These are phyloP conservation scores for Pangasius macronema DNA, from an alignment of 2,797 vertebrate genomes.

Conservation along the genomic window DNA sequence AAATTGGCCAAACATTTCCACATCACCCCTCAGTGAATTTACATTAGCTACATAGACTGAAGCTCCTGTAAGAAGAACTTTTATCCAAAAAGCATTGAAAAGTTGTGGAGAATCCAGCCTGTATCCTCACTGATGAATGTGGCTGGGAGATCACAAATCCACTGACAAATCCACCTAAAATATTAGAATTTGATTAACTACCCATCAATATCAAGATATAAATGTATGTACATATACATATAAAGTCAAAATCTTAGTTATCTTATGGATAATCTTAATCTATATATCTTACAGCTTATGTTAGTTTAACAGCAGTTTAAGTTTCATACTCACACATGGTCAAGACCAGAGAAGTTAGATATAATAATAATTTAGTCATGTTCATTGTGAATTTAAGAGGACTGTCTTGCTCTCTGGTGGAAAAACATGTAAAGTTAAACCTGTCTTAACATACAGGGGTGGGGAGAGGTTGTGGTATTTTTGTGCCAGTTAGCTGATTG, in stretches of 20 bases:
- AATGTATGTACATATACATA: not conserved
- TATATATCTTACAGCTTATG: not conserved
- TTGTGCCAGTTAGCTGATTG: not conserved
- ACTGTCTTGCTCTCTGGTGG: not conserved
- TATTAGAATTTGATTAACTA: not conserved
- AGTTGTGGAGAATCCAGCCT: not conserved
- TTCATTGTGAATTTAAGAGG: not conserved
- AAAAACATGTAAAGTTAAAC: not conserved
- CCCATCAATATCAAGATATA: not conserved
- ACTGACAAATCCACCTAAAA: not conserved
- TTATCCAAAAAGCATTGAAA: not conserved
- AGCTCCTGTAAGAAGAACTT: not conserved
- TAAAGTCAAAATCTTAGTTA: not conserved
- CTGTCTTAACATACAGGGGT: not conserved
- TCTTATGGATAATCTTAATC: no score
- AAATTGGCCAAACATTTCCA: not conserved
- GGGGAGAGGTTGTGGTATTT: not conserved
- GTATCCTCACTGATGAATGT: not conserved
- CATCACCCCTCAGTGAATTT: not conserved
- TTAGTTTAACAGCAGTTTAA: not conserved
- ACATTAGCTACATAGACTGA: not conserved
- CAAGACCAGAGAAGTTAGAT: not conserved
- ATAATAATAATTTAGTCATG: not conserved
- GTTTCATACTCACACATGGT: not conserved
- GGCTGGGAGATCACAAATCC: not conserved